Percentiles rank a stretch among this genome's conserved stretches.
Conservation (phyloP, 1,140 invertebrate genomes). For the Ceratina japonica region DNA sequence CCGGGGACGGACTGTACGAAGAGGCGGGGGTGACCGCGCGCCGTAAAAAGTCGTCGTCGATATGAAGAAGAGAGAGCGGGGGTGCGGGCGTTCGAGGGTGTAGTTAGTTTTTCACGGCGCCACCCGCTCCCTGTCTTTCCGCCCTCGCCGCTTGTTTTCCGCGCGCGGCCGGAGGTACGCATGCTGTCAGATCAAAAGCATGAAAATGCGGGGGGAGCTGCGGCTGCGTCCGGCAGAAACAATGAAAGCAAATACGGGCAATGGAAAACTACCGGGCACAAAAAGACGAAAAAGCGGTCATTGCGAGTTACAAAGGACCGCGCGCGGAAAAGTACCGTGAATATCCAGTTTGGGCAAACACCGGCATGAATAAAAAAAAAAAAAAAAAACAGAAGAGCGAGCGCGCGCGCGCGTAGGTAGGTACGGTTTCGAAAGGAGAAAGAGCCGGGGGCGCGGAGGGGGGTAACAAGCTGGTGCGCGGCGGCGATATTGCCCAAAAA, state of each 20-base stretch:
- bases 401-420: background rate
- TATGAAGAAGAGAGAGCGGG: slow-evolving; percentile 8
- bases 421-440: background rate
- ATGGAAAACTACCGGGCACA: slow-evolving; percentile 68
- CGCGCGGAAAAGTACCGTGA: slow-evolving; percentile 65
- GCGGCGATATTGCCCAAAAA: slow-evolving; percentile 58
- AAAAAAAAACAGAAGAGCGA: slow-evolving; percentile 41
- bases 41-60: slow-evolving; percentile 48
- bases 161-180: slow-evolving; percentile 38
- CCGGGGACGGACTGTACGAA: background rate
- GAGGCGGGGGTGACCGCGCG: background rate
- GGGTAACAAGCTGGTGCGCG: background rate
- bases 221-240: slow-evolving; percentile 68
- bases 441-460: background rate
- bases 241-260: slow-evolving; percentile 76
- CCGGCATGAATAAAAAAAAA: slow-evolving; percentile 58
- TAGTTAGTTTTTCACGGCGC: slow-evolving; percentile 48
- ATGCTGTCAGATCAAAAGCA: slow-evolving; percentile 69
- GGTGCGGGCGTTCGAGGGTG: background rate
- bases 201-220: slow-evolving; percentile 62
- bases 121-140: slow-evolving; percentile 48
- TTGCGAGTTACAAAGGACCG: slow-evolving; percentile 71
- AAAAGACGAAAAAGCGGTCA: slow-evolving; percentile 68
- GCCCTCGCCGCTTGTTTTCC: slow-evolving; percentile 34
- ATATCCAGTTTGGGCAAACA: slow-evolving; percentile 71